Base-by-base conservation (phyloP, 2,797 vertebrate species). In the Psittacula derbiana region DNA sequence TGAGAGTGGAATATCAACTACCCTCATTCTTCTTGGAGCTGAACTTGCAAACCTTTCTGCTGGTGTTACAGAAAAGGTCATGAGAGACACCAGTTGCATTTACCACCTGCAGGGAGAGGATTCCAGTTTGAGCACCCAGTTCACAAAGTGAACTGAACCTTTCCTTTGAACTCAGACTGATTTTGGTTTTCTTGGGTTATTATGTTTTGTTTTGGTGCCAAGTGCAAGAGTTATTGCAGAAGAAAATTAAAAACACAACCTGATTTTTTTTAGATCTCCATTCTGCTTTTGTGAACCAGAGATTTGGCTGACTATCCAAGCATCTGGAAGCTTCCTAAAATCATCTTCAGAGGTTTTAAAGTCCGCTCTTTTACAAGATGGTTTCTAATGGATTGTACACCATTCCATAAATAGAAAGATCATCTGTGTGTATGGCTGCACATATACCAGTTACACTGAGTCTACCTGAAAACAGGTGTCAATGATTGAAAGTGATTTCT, bases 191-290 rank as follows among this genome's bases (percentile, higher is more conserved):
- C 64, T 73, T 84, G 65, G 46, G 33, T 91, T 60, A 61, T 85
- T 70, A 41, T n/a, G 28, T 73, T 90, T 88, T 70, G 31, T 82
- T 40, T 78, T 36, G 25, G 43, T 73, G 82, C 31, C 80, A 80
- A 96, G 50, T 86, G 33, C 67, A 92, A 92, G 83, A 92, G 33
- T 73, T 65, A 80, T 40, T 78, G 55, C 44, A 86, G 65, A 41
- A 88, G 60, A 92, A 94, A 96, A 96, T 90, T 90, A 57, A 92
- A 94, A 96, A 82, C 80, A 84, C 24, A 52, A 67, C 16, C 25
- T 67, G 41, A 8, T 55, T 76, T 86, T 75, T 78, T 92, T 90
- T 52, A 85, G 49, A 92, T 94, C 33, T 88, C 11, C 24, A 43
- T 88, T 57, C 52, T 92, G 55, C 40, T 80, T 57, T 90, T 74